Percentiles rank a stretch among this genome's conserved stretches.
Conservation (phyloP, 1,140 invertebrate genomes). For the Macrostomum lignano region DNA sequence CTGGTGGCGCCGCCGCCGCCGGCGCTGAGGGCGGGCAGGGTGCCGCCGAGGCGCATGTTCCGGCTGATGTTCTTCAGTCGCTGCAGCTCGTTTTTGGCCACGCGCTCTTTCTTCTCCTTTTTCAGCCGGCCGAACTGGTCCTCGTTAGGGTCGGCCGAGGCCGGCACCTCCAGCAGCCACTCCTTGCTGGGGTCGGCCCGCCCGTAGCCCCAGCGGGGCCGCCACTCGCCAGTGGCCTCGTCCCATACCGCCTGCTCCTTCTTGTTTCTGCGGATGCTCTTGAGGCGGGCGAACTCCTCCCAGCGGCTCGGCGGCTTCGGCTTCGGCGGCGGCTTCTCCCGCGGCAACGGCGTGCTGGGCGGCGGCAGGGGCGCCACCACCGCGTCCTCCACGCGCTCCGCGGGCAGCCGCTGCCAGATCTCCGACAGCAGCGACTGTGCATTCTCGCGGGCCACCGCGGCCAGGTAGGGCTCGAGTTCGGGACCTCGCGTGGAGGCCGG, state of each 20-base stretch:
- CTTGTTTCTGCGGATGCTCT: conserved; percentile 64
- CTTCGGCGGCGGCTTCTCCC: conserved; percentile 34
- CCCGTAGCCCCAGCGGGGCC: conserved; percentile 51
- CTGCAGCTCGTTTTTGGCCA: conserved; percentile 80
- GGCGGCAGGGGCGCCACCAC: no score
- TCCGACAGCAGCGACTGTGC: no score
- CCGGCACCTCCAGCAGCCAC: conserved; percentile 67
- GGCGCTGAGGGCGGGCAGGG: no score
- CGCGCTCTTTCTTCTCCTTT: conserved; percentile 49
- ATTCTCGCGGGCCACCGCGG: no score
- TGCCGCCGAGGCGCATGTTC: no score
- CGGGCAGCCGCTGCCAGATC: no score
- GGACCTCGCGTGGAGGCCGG: no score
- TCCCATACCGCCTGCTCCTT: conserved; percentile 55
- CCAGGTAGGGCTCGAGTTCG: no score
- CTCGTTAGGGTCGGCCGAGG: conserved; percentile 51
- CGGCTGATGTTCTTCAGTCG: conserved; percentile 63
- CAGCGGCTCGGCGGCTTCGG: conserved; percentile 60
- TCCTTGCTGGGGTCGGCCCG: conserved; percentile 53
- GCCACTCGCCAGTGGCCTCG: conserved; percentile 62
- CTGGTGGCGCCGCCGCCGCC: no score
- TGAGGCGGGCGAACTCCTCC: conserved; percentile 69
- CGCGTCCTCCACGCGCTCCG: no score
- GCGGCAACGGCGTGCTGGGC: conserved; percentile 6
- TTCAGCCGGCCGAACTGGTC: conserved; percentile 58